phyloP scores from a whole-genome alignment of 2,113 vertebrate genomes.

The Etheostoma cragini region DNA sequence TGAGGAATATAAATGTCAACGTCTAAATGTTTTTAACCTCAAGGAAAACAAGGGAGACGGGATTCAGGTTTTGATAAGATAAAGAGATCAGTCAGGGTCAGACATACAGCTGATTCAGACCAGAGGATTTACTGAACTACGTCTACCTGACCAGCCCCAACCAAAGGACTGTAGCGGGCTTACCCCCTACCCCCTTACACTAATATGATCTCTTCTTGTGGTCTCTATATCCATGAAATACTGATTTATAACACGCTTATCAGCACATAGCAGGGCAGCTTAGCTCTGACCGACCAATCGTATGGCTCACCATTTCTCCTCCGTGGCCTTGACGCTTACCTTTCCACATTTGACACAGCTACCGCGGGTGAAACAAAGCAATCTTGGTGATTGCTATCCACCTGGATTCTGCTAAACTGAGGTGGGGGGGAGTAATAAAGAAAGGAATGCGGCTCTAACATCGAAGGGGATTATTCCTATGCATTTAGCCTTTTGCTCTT shows the following conservation, averaged over 20 bases:
- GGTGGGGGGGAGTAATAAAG: slow-evolving; percentile 74
- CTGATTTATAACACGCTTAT: slow-evolving; percentile 67
- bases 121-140: slow-evolving; percentile 33
- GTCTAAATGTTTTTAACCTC: slow-evolving; percentile 2
- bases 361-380: slow-evolving; percentile 55
- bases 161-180: slow-evolving; percentile 35
- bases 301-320: neutral
- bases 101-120: slow-evolving; percentile 10
- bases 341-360: slow-evolving; percentile 58
- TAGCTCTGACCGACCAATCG: slow-evolving; percentile 34
- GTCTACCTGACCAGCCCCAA: slow-evolving; percentile 51
- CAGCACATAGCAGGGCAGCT: slow-evolving; percentile 49
- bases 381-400: slow-evolving; percentile 66
- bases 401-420: slow-evolving; percentile 66
- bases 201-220: slow-evolving; percentile 46
- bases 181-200: slow-evolving; percentile 3
- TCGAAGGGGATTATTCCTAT: slow-evolving; percentile 70
- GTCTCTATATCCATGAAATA: slow-evolving; percentile 49
- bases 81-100: slow-evolving; percentile 5
- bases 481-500: slow-evolving; percentile 55
- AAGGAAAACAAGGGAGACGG: neutral
- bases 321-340: slow-evolving; percentile 61
- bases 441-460: slow-evolving; percentile 75
- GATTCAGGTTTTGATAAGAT: neutral
- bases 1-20: neutral